Evolutionary conservation across 1,140 invertebrate species (phyloP).

Genomic region (Cydia splendana): DNA sequence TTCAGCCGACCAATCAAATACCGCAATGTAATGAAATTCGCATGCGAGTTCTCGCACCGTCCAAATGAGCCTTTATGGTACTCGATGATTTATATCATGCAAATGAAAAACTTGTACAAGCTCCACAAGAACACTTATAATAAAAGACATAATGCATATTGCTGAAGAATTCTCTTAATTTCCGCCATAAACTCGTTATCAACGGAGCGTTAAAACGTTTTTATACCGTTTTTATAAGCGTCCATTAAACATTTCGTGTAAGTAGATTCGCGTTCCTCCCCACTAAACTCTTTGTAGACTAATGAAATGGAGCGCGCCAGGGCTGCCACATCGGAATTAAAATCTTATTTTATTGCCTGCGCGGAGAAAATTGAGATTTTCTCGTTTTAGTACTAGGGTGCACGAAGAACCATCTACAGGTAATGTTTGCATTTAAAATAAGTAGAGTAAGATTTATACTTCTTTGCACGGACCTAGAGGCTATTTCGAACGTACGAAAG

Average conservation of each 20-base stretch:
- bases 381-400: neutral
- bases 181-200: constrained; percentile 9
- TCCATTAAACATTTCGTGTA: constrained; percentile 47
- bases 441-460: too few species aligned
- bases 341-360: constrained; percentile 15
- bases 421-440: neutral
- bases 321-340: neutral
- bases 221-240: constrained; percentile 14
- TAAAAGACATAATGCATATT: neutral
- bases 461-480: too few species aligned
- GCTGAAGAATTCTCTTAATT: constrained; percentile 4
- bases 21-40: too few species aligned
- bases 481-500: too few species aligned
- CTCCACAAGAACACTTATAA: neutral
- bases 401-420: neutral
- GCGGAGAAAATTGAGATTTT: neutral
- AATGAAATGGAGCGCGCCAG: constrained; percentile 46
- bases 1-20: too few species aligned
- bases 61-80: too few species aligned
- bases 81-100: neutral
- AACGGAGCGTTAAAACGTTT: constrained; percentile 8
- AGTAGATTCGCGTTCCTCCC: constrained; percentile 39
- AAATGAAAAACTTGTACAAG: neutral
- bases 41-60: too few species aligned
- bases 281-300: constrained; percentile 33